phyloP scores from a whole-genome alignment of 2,888 invertebrate species.

The Scaptomyza polygonia region DNA sequence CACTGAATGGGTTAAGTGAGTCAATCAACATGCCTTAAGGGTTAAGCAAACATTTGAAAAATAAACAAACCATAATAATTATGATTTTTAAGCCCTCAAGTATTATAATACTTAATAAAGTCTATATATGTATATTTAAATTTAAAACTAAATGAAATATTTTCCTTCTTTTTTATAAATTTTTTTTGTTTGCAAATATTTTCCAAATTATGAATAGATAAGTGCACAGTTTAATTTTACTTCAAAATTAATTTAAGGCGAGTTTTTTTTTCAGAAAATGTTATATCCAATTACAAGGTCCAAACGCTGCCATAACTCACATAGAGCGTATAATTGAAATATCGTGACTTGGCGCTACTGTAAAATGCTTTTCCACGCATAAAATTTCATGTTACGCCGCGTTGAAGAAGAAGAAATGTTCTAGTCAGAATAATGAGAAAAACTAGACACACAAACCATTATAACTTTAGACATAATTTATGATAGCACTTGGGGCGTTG shows the following conservation, averaged over 20 bases:
- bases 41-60: neutral
- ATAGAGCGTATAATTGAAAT: conserved; percentile 71
- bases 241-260: conserved; percentile 17
- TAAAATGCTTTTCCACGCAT: conserved; percentile 24
- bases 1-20: conserved; percentile 47
- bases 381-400: conserved; percentile 62
- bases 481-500: conserved; percentile 66
- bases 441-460: conserved; percentile 70
- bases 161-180: too few species aligned
- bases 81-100: too few species aligned
- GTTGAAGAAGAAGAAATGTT: conserved; percentile 4
- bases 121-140: neutral
- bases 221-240: neutral
- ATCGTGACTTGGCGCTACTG: conserved; percentile 70
- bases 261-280: conserved; percentile 39
- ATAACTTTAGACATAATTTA: conserved; percentile 76
- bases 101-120: neutral
- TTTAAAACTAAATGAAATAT: neutral
- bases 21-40: conserved; percentile 30
- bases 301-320: conserved; percentile 56
- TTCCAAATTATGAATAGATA: conserved; percentile 9
- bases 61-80: neutral
- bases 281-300: conserved; percentile 35
- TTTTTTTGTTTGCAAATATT: too few species aligned
- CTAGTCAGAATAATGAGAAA: conserved; percentile 50